Percentiles rank a stretch among this genome's conserved stretches.
phyloP scores from a whole-genome alignment of 1,140 invertebrate species.

The Danaus melanippus region DNA sequence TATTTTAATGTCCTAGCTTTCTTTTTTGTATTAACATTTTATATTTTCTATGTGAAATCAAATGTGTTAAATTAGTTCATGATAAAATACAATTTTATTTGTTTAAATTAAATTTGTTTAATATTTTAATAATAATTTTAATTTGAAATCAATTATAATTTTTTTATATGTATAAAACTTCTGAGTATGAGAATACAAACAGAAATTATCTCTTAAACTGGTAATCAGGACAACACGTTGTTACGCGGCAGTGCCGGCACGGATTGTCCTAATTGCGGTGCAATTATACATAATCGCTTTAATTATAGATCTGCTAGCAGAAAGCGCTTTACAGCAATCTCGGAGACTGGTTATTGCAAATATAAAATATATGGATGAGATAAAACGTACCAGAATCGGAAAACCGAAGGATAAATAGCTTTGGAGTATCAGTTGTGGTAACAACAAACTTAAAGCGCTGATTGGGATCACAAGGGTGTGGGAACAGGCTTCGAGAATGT shows the following conservation, averaged over 20 bases:
- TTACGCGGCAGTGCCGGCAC: conserved; percentile 38
- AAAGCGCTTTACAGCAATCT: conserved; percentile 30
- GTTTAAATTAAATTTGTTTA: conserved; percentile 4
- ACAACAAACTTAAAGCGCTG: conserved; percentile 19
- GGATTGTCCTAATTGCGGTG: conserved; percentile 48
- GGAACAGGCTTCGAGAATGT: conserved; percentile 32
- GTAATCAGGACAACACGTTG: conserved; percentile 54
- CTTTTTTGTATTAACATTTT: no score
- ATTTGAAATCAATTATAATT: neutral
- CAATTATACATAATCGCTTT: conserved; percentile 52
- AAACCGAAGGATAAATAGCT: no score
- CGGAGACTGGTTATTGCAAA: no score
- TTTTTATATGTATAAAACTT: neutral
- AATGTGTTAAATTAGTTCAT: no score
- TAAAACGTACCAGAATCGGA: no score
- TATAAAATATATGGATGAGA: no score
- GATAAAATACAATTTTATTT: neutral
- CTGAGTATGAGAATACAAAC: conserved; percentile 13
- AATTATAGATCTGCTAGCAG: conserved; percentile 29
- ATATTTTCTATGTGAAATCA: no score
- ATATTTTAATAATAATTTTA: conserved; percentile 2
- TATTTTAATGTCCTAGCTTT: no score
- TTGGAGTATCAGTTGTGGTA: neutral
- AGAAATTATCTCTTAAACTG: conserved; percentile 55
- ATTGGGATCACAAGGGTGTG: conserved; percentile 26